Evolutionary conservation across 2,888 invertebrate genomes (phyloP), one percentile per base, ranked within the genome.

Genomic region (Bombyx huttoni): DNA sequence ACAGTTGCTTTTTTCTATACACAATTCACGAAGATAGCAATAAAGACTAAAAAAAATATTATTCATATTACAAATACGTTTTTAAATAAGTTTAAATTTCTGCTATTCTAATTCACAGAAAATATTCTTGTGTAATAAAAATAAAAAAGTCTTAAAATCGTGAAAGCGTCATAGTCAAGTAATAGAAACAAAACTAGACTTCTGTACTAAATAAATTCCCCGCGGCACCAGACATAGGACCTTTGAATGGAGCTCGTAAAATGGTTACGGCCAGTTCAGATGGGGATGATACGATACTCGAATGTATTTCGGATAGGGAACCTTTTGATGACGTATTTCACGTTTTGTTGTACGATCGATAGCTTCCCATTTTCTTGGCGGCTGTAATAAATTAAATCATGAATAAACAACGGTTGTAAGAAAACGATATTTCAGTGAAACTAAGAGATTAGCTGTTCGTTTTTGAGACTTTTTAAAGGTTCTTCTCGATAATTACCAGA

Each of bases 191-290:
- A 60, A 58, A 57, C 57, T 52, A 14, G 54, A 52, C 62, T 24
- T 62, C 58, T 66, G 65, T 59, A 66, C 64, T 64, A 60, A 57
- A 53, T 53, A 58, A 53, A 55, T 55, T 58, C 61, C 65, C 60
- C 53, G 58, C 58, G 62, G 58, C 62, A 63, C 64, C 64, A 68
- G 65, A 64, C 67, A 70, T 69, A 70, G 68, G 68, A 68, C 69
- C 68, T 62, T 63, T 67, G 67, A 69, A 73, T 72, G 64, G 67
- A 67, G 69, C 66, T 75, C 78, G 72, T 83, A 82, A 83, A 83
- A 80, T 75, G 70, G 78, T 81, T 75, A 76, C 75, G 68, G 58
- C 67, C 69, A 70, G 71, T 73, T 66, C 65, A 68, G 69, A 63
- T 63, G 67, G 66, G 67, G 61, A 62, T 68, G 60, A 49, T 51